phyloP scores from a whole-genome alignment of 2,797 vertebrate species.

The Natrix natrix region DNA sequence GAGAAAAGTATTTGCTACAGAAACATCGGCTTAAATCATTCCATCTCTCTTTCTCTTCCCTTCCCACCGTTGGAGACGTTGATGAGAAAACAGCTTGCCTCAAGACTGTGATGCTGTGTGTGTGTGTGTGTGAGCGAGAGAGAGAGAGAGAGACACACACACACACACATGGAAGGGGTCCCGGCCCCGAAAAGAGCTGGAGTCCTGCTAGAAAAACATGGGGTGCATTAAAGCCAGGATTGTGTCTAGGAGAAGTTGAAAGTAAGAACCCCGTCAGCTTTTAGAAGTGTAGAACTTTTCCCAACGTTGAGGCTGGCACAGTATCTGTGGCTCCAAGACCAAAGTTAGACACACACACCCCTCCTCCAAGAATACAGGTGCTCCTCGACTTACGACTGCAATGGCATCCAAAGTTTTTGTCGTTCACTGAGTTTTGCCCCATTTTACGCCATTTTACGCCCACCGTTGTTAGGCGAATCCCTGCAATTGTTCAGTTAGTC shows the following conservation, averaged over 20 bases:
- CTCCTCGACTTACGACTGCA: no score
- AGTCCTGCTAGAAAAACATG: neutral
- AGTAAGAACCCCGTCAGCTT: neutral
- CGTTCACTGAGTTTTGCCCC: no score
- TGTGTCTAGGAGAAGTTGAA: neutral
- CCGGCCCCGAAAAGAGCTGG: neutral
- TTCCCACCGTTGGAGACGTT: slow-evolving; percentile 16
- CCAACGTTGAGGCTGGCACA: accelerated
- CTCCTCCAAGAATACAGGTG: neutral
- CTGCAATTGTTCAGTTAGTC: no score
- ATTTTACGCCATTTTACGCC: no score
- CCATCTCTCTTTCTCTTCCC: neutral
- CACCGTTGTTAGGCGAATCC: no score
- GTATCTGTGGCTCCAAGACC: neutral
- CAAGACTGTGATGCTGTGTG: neutral
- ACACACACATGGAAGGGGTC: neutral
- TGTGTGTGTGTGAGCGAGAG: no score
- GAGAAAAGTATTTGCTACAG: slow-evolving; percentile 35
- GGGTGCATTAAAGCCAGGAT: neutral
- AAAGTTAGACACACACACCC: neutral
- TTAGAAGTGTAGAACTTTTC: neutral
- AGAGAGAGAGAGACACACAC: no score
- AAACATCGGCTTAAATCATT: slow-evolving; percentile 41
- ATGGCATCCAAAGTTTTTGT: no score
- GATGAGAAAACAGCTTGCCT: slow-evolving; percentile 12